Percentiles rank a stretch among this genome's conserved stretches.
phyloP scores from a whole-genome alignment of 2,888 invertebrate genomes.

The Apodemia mormo region DNA sequence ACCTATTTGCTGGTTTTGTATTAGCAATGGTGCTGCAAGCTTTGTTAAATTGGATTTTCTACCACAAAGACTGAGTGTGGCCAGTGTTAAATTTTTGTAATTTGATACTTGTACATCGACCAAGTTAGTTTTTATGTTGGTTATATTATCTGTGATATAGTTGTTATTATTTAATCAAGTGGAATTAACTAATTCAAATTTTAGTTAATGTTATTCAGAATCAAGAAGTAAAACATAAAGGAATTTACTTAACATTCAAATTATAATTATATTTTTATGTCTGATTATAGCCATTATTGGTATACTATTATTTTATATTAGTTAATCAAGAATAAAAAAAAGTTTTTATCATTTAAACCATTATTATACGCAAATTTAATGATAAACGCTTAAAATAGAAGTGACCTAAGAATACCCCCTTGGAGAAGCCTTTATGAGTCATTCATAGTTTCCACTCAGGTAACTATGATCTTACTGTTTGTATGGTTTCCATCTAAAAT shows the following conservation, averaged over 20 bases:
- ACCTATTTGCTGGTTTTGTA: slow-evolving; percentile 64
- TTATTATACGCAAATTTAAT: neutral
- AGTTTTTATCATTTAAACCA: no score
- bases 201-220: neutral
- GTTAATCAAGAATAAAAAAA: no score
- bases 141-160: slow-evolving; percentile 31
- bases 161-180: neutral
- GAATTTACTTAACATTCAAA: no score
- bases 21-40: slow-evolving; percentile 67
- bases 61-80: slow-evolving; percentile 60
- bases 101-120: slow-evolving; percentile 42
- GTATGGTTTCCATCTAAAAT: no score
- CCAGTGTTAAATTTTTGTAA: slow-evolving; percentile 26
- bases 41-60: slow-evolving; percentile 65
- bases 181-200: neutral
- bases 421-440: neutral
- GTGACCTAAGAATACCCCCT: neutral
- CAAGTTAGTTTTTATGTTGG: slow-evolving; percentile 40
- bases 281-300: no score
- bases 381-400: neutral
- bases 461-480: no score
- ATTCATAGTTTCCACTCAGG: neutral
- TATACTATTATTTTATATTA: no score
- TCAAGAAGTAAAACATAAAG: no score
- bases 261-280: no score